phyloP scores from a whole-genome alignment of 1,140 invertebrate species.

The Adelges cooleyi region DNA sequence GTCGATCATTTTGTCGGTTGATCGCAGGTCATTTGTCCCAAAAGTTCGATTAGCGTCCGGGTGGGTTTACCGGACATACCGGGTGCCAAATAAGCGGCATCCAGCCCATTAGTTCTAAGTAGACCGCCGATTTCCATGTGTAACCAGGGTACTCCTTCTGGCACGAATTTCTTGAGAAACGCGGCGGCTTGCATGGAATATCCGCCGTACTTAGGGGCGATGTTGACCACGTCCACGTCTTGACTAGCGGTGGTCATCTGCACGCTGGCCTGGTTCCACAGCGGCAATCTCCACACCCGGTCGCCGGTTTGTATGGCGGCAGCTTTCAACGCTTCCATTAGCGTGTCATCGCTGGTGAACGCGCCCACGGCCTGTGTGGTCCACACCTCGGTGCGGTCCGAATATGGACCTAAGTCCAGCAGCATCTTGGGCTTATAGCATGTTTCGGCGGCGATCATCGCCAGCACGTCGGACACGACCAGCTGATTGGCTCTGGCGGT shows the following conservation, averaged over 20 bases:
- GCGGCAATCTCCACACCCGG: conserved; percentile 53
- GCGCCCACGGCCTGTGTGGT: conserved; percentile 41
- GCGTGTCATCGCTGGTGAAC: conserved; percentile 44
- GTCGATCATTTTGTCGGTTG: too few relatives aligned
- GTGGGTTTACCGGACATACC: conserved; percentile 72
- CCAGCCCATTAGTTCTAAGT: conserved; percentile 38
- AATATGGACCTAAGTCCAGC: conserved; percentile 50
- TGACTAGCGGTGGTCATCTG: conserved; percentile 42
- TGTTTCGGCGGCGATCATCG: too few relatives aligned
- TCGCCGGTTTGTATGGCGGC: conserved; percentile 48
- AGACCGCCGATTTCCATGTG: conserved; percentile 50
- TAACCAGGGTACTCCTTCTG: conserved; percentile 41
- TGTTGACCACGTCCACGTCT: conserved; percentile 16
- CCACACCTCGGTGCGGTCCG: conserved; percentile 39
- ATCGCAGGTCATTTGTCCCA: conserved; percentile 39
- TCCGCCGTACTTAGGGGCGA: conserved; percentile 36
- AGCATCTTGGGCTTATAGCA: conserved; percentile 49
- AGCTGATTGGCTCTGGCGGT: conserved; percentile 55
- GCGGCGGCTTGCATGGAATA: conserved; percentile 44
- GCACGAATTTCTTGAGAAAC: conserved; percentile 48
- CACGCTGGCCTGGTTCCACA: conserved; percentile 42
- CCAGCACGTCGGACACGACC: conserved; percentile 50
- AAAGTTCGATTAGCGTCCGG: conserved; percentile 64
- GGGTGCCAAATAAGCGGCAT: conserved; percentile 53
- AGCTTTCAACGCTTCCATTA: conserved; percentile 44